Evolutionary conservation across 2,113 vertebrate genomes (phyloP), one percentile per base, ranked within the genome.

Genomic region (Pangasianodon gigas): DNA sequence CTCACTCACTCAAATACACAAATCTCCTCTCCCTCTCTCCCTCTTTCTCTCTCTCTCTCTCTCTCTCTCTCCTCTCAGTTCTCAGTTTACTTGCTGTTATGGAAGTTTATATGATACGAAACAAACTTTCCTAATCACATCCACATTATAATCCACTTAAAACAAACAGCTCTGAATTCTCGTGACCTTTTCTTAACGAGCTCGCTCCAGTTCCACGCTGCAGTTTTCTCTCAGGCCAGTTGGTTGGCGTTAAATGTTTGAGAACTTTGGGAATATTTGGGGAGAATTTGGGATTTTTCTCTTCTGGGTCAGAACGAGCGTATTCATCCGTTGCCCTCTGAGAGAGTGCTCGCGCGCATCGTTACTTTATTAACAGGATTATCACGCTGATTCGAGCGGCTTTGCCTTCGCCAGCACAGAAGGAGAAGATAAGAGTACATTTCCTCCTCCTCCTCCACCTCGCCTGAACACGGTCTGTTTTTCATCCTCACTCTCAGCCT

Each of bases 121-220:
- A 62, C 75, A 77, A 90, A 89, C 85, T 87, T 87, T 87, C 80
- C 67, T 37, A 87, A 89, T 84, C 88, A 87, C 89, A 85, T 88
- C 51, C 87, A 84, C 87, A n/a, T 81, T 71, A 46, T 90, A 90
- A 92, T 90, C 91, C 87, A 87, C 69, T 92, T 90, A 85, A 87
- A 89, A 88, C 58, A 79, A 86, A 69, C 46, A 24, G 85, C 85
- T 74, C 74, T 52, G 82, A 29, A 86, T 90, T 74, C 74, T 60
- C 52, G 29, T 92, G 91, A 92, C 91, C 89, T 92, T 92, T 92
- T 81, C 84, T 62, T 88, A 89, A 91, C 71, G 62, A 81, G 82
- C 85, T 67, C 81, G 67, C 81, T 77, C 58, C 79, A 74, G 85
- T 60, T 60, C 32, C 58, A 21, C 18, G 80, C 54, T 60, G 54